Base-by-base conservation (phyloP, 2,797 vertebrate species). In the Chloroceryle inda region DNA sequence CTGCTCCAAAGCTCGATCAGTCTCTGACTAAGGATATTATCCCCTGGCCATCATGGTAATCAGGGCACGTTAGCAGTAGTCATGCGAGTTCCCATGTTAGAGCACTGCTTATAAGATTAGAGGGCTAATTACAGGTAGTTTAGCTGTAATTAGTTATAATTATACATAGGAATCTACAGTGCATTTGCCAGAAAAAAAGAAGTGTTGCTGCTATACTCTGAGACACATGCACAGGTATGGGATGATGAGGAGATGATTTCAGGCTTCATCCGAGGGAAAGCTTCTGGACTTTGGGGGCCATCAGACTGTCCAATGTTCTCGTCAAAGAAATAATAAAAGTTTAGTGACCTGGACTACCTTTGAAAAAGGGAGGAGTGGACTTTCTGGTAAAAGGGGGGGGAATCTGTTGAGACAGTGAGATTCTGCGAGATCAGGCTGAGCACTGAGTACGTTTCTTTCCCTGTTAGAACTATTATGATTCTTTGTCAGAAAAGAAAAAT, bases 401-500 rank as follows among this genome's bases (percentile, higher is more conserved):
- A 5, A 69, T 5, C 40, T 52, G 38, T 66, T 40, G 49, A 89
- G 62, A 49, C 53, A 45, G 33, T 16, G 50, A 72, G 59, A 21
- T 82, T 61, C 68, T 71, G 35, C n/a, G 64, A 35, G 78, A 68
- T 68, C 45, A 67, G 44, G 50, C 35, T 66, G 55, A 86, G 88
- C 66, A 7, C 66, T 8, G 53, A 66, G 68, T 52, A 33, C 8
- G 0, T 66, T 88, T 59, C 79, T 84, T 85, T 86, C 66, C 59
- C 33, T 63, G 63, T 76, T 88, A 63, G 76, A 78, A 78, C 47
- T 81, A 63, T 78, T 61, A 52, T 18, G 88, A 79, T 90, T 90
- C 96, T 94, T 95, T 96, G 87, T 91, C 94, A 94, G 82, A 88
- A 69, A 94, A 96, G 89, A 95, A 96, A 97, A 97, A 96, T 93